Evolutionary conservation across 2,888 invertebrate genomes (phyloP).

Genomic region (Lithophane leautieri): DNA sequence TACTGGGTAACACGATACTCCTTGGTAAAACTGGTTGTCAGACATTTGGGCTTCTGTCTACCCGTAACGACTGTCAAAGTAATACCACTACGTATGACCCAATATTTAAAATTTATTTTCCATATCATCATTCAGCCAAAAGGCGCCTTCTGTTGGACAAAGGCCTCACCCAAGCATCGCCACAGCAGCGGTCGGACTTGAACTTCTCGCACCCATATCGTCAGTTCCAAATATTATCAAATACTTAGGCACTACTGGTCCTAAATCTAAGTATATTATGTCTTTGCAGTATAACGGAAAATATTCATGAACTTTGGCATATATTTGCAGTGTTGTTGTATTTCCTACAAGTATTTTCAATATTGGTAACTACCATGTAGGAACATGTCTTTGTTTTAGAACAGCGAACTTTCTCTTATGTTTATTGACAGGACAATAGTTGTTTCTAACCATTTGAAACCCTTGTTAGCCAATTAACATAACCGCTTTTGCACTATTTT

Average conservation of each 20-base stretch:
- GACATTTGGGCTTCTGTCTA: too few species aligned
- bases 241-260: background rate
- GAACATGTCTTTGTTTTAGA: slow-evolving; percentile 21
- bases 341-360: slow-evolving; percentile 4
- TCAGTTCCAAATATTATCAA: background rate
- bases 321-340: background rate
- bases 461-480: slow-evolving; percentile 42
- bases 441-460: slow-evolving; percentile 14
- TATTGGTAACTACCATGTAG: background rate
- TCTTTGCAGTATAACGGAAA: background rate
- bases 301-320: background rate
- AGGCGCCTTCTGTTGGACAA: background rate
- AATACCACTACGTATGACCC: too few species aligned
- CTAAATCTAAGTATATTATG: too few species aligned
- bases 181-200: background rate
- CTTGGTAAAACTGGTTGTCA: too few species aligned
- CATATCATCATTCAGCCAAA: background rate
- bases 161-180: background rate
- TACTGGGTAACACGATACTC: too few species aligned
- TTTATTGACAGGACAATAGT: slow-evolving; percentile 57
- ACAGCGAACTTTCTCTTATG: slow-evolving; percentile 47
- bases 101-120: too few species aligned
- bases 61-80: too few species aligned
- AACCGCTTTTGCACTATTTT: slow-evolving; percentile 28
- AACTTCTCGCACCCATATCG: background rate